These are phyloP conservation scores for Orestias chungarensis DNA, from an alignment of 2,797 vertebrate genomes.

Conservation along the genomic window DNA sequence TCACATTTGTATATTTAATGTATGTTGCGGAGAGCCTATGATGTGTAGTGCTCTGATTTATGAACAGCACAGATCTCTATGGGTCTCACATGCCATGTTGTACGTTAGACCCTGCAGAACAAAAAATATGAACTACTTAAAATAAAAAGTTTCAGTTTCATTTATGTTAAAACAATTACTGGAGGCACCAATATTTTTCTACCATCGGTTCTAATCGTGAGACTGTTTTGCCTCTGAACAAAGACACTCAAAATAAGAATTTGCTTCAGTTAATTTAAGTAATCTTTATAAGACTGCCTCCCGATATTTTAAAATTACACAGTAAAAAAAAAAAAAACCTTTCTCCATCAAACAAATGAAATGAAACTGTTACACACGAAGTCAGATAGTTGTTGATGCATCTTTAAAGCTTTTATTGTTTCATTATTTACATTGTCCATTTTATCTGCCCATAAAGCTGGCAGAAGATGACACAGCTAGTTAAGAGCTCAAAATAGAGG, in stretches of 20 bases:
- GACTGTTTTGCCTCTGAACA: neutral
- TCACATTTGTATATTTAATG: too few species aligned
- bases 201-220: neutral
- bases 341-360: neutral
- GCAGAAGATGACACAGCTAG: constrained; percentile 38
- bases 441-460: constrained; percentile 35
- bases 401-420: constrained; percentile 63
- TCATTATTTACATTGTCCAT: constrained; percentile 73
- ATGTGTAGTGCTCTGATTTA: too few species aligned
- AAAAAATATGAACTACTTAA: neutral
- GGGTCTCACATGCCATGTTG: neutral
- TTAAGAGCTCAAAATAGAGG: constrained; percentile 32
- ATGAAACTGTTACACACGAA: neutral
- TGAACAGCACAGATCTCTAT: too few species aligned
- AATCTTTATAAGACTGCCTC: neutral
- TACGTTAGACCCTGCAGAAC: neutral
- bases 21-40: too few species aligned
- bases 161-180: neutral
- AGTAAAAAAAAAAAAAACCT: neutral
- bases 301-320: neutral
- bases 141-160: neutral
- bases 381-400: neutral
- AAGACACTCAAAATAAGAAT: neutral
- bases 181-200: neutral
- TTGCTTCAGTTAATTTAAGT: neutral